Percentiles rank a stretch among this genome's conserved stretches.
Evolutionary conservation across 2,113 vertebrate species (phyloP).

Genomic region (Crotophaga sulcirostris): DNA sequence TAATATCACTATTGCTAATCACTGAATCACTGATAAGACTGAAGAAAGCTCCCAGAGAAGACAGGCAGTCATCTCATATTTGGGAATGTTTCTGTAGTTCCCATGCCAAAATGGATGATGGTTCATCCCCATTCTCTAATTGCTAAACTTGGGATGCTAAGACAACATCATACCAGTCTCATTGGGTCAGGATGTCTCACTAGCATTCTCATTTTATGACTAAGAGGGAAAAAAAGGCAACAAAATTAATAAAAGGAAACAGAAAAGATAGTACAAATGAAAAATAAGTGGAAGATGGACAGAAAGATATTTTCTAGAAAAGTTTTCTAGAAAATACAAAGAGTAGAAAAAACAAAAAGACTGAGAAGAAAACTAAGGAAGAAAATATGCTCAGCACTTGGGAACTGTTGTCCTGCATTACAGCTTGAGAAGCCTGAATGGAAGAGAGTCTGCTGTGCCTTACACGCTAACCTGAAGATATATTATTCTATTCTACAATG

Average conservation of each 20-base stretch:
- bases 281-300: neutral
- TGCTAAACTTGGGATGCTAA: neutral
- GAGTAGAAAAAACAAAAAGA: neutral
- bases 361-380: neutral
- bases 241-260: neutral
- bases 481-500: slow-evolving; percentile 37
- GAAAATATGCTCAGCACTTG: neutral
- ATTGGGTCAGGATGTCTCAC: neutral
- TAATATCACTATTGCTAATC: neutral
- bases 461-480: slow-evolving; percentile 25
- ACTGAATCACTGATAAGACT: neutral
- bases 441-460: neutral
- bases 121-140: neutral
- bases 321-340: neutral
- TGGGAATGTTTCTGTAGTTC: neutral
- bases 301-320: neutral
- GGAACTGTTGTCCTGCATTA: neutral
- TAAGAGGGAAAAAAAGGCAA: neutral
- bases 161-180: neutral
- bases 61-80: neutral
- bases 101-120: neutral
- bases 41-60: neutral
- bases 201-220: neutral
- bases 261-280: neutral
- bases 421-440: neutral